Evolutionary conservation across 2,888 invertebrate species (phyloP).

Genomic region (Pachliopta kotzebuea): DNA sequence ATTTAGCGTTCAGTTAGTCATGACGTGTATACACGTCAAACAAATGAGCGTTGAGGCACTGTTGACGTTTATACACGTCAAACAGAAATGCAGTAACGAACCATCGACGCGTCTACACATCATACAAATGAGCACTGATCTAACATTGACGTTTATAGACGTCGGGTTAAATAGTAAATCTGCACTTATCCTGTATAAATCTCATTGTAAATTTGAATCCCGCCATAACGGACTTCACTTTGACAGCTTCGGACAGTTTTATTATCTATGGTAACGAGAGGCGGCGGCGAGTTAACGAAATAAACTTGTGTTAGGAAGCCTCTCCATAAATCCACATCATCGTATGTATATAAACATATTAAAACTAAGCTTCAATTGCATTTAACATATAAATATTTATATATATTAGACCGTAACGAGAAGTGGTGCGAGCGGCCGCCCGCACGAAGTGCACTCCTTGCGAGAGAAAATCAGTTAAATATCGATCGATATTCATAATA

Average conservation of each 20-base stretch:
- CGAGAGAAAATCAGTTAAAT: no score
- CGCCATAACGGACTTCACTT: neutral
- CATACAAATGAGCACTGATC: neutral
- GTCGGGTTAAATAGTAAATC: neutral
- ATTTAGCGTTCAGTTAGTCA: no score
- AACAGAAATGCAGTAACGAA: neutral
- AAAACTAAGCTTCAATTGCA: constrained; percentile 17
- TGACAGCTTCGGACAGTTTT: constrained; percentile 3
- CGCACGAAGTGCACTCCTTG: no score
- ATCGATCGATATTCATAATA: no score
- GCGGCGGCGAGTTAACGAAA: neutral
- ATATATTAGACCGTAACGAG: constrained; percentile 12
- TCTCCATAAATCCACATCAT: constrained; percentile 20
- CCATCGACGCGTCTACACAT: neutral
- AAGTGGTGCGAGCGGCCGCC: no score
- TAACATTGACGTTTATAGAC: neutral
- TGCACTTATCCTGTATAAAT: no score
- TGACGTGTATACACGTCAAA: no score
- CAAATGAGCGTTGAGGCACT: no score
- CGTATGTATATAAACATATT: constrained; percentile 4
- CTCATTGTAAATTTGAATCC: no score
- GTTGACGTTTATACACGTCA: neutral
- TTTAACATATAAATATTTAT: constrained; percentile 10
- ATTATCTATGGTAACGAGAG: constrained; percentile 28
- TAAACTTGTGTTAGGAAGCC: constrained; percentile 9